A percentile compares a stretch with the other conserved stretches of the same genome.
Conservation (phyloP, 2,113 vertebrate species). For the Copsychus sechellarum region DNA sequence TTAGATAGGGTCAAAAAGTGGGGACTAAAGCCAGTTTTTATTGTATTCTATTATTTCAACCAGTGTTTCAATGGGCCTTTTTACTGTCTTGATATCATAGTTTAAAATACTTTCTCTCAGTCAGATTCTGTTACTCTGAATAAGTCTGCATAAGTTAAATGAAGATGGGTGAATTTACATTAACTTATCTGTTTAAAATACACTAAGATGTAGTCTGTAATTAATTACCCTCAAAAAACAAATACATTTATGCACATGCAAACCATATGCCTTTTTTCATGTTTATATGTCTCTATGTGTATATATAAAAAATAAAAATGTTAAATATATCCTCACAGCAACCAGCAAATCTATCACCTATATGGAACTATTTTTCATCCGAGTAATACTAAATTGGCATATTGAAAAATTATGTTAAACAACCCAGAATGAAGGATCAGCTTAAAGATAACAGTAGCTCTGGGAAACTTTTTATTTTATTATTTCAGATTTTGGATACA, state of each 20-base stretch:
- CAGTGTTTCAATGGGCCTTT: neutral
- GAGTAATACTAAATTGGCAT: neutral
- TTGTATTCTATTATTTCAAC: neutral
- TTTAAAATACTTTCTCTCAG: neutral
- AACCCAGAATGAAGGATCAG: neutral
- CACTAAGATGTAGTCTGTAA: neutral
- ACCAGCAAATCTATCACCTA: neutral
- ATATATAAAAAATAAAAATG: neutral
- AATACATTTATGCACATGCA: neutral
- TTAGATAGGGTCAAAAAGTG: fast-evolving
- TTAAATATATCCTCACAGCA: neutral
- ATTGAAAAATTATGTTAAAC: neutral
- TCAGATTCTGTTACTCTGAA: neutral
- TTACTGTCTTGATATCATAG: neutral
- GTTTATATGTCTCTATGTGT: neutral
- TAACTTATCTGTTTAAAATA: neutral
- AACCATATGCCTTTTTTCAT: neutral
- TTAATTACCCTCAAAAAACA: neutral
- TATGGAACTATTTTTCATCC: neutral
- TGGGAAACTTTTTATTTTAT: neutral
- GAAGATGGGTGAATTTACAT: neutral
- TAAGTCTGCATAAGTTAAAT: neutral
- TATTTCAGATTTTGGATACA: neutral
- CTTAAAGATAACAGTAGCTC: neutral
- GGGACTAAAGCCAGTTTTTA: neutral